A percentile compares a stretch with the other conserved stretches of the same genome.
These are phyloP conservation scores for Archips xylosteana DNA, from an alignment of 2,888 invertebrate genomes.

Conservation along the genomic window DNA sequence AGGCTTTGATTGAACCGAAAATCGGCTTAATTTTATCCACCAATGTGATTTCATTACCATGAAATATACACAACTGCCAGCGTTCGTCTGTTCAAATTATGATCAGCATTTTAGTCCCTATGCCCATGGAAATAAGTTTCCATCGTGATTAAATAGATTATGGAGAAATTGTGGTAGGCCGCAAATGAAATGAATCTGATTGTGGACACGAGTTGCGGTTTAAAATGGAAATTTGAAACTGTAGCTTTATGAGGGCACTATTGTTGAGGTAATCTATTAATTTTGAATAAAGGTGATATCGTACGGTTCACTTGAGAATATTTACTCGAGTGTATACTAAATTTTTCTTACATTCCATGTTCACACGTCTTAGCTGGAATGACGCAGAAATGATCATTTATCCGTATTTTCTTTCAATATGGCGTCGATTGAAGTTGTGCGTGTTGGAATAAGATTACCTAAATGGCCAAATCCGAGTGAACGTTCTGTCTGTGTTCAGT, in stretches of 20 bases:
- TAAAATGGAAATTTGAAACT: neutral
- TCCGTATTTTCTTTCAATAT: no score
- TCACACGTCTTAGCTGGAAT: no score
- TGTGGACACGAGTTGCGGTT: slow-evolving; percentile 28
- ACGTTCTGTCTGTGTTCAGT: no score
- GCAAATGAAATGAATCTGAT: slow-evolving; percentile 28
- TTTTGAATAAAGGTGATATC: neutral
- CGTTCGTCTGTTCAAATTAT: neutral
- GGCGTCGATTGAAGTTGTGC: no score
- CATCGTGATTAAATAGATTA: neutral
- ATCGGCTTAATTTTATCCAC: slow-evolving; percentile 23
- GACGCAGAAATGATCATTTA: no score
- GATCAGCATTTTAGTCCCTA: neutral
- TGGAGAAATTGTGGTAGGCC: slow-evolving; percentile 8
- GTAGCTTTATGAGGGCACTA: neutral
- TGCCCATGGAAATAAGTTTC: neutral
- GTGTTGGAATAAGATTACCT: no score
- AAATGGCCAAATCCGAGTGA: no score
- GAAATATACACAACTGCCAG: slow-evolving; percentile 15
- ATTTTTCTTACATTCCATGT: no score
- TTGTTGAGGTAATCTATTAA: neutral
- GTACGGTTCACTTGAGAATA: no score
- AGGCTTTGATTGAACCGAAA: slow-evolving; percentile 18
- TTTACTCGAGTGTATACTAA: no score
- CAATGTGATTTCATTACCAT: slow-evolving; percentile 27